These are phyloP conservation scores for Criorhina ranunculi DNA, from an alignment of 2,888 invertebrate genomes.

Conservation along the genomic window DNA sequence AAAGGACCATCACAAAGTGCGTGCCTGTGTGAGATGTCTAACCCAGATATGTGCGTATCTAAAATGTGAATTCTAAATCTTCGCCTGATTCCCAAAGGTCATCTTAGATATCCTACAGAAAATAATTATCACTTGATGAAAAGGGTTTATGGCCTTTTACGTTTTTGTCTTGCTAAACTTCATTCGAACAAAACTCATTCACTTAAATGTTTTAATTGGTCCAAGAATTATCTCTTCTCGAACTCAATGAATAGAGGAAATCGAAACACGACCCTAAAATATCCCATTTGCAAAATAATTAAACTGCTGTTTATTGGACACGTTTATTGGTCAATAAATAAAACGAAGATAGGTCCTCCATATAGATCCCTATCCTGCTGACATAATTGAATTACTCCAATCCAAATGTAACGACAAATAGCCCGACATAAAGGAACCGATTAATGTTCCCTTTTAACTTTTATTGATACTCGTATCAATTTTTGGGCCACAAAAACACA, in stretches of 20 bases:
- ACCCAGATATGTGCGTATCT: too few species aligned
- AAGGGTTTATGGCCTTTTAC: too few species aligned
- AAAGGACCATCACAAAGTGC: too few species aligned
- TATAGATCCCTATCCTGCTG: conserved; percentile 43
- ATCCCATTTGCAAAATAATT: conserved; percentile 40
- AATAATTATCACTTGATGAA: too few species aligned
- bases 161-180: too few species aligned
- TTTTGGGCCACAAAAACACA: conserved; percentile 36
- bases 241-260: neutral
- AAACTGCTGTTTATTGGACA: conserved; percentile 43
- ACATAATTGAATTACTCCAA: conserved; percentile 73
- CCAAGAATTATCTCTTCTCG: neutral
- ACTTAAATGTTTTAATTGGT: too few species aligned
- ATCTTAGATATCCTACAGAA: too few species aligned
- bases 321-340: conserved; percentile 72
- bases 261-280: conserved; percentile 2
- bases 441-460: conserved; percentile 66
- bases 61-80: too few species aligned
- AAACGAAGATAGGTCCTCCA: conserved; percentile 28
- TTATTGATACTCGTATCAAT: conserved; percentile 41
- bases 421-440: conserved; percentile 43
- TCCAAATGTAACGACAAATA: conserved; percentile 47
- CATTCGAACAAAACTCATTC: too few species aligned
- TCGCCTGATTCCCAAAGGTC: too few species aligned
- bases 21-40: too few species aligned